Base-by-base conservation (phyloP, 1,140 invertebrate genomes). In the Diabrotica virgifera region DNA sequence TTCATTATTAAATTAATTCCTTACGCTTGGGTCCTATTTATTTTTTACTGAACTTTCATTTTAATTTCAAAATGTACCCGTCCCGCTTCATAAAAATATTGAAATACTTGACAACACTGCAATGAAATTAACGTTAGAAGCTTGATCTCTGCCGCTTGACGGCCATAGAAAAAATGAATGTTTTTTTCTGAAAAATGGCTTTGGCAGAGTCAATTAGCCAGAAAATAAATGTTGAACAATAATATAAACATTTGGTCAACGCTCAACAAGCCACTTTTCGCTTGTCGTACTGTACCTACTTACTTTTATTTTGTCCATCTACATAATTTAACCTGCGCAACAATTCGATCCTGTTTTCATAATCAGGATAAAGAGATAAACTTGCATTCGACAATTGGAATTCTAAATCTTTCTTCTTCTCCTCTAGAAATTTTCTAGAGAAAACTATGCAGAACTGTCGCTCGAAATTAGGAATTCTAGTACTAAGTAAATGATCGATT, bases 361-460 rank as follows among this genome's bases (percentile, higher is more conserved):
- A 98, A 72, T 98, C 95, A 0, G 92, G 91, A 79, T 96, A 92
- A 2, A 97, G 80, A 2, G 86, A 83, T 52, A 98, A 82, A 75
- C 89, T 94, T 75, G 94, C 89, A 64, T 92, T 90, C 0, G 94
- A 97, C 2, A 97, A 80, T 46, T 89, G 80, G 66, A 87, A 88
- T 65, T 90, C 86, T 52, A 96, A 82, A 68, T 88, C 82, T 52
- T 87, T 84, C 12, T 89, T 86, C 69, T 90, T 85, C 10, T 88
- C 84, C 69, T 91, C 85, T 3, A 94, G 74, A 76, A 89, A 83
- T 76, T 89, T 91, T 14, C 87, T 84, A 54, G 85, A 83, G 72
- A 89, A 93, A 0, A 94, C 86, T 50, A 85, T 80, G 10, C 82
- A 79, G 76, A 96, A 95, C 80, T 95, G 84, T 56, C 85, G 78